Evolutionary conservation across 2,888 invertebrate genomes (phyloP).

Genomic region (Chymomyza amoena): DNA sequence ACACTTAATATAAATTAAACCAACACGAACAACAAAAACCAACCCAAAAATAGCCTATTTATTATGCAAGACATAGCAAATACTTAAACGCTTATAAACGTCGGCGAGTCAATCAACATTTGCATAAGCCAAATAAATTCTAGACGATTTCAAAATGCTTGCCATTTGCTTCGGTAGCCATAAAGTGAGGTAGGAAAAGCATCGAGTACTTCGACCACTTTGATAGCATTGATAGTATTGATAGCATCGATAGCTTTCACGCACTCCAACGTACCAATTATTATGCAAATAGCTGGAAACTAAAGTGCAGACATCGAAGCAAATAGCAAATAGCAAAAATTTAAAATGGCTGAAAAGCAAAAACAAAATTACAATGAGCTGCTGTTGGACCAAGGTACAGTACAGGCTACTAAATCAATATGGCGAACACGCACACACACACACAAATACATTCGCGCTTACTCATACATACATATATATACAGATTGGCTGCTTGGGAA

Average conservation of each 20-base stretch:
- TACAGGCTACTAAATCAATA: slow-evolving; percentile 56
- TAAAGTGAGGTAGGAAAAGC: no score
- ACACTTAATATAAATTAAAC: no score
- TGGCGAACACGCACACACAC: slow-evolving; percentile 10
- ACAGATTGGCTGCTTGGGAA: slow-evolving; percentile 4
- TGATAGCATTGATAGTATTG: background rate
- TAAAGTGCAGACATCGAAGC: background rate
- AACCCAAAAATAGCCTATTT: background rate
- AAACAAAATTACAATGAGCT: slow-evolving; percentile 1
- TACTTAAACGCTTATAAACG: background rate
- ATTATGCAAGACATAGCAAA: background rate
- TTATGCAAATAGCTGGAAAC: slow-evolving; percentile 60
- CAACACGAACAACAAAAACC: no score
- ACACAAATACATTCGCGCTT: background rate
- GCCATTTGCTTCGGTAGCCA: background rate
- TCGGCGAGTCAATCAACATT: background rate
- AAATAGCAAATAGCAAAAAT: slow-evolving; percentile 3
- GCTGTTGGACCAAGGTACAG: background rate
- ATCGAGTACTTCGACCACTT: background rate
- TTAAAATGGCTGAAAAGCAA: background rate
- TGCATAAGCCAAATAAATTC: background rate
- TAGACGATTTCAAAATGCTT: background rate
- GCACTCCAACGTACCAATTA: slow-evolving; percentile 63
- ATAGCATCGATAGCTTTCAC: background rate
- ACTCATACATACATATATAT: background rate